phyloP scores from a whole-genome alignment of 2,888 invertebrate species.

The Leptarthrus brevirostris region DNA sequence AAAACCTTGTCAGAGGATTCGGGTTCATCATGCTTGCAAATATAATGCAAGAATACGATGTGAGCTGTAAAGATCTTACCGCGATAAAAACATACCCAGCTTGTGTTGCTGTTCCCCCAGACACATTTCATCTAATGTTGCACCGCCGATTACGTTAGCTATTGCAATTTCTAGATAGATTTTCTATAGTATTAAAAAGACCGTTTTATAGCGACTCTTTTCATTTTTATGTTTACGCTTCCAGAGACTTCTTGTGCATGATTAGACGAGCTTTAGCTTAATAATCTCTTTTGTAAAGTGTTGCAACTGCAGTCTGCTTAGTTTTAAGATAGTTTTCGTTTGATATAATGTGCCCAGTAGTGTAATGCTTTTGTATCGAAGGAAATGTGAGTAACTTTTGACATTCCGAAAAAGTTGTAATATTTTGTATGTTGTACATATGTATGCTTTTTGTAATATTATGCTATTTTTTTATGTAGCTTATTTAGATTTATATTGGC shows the following conservation, averaged over 20 bases:
- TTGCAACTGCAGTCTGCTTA: neutral
- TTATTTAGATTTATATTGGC: neutral
- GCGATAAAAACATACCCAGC: constrained; percentile 73
- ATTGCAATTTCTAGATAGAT: neutral
- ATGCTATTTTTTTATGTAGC: neutral
- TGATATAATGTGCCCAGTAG: neutral
- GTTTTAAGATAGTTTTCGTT: too few species aligned
- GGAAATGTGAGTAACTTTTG: neutral
- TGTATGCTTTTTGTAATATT: constrained; percentile 9
- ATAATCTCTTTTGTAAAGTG: neutral
- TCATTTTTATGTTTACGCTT: constrained; percentile 20
- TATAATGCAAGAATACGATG: constrained; percentile 76
- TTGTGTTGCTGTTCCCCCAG: constrained; percentile 78
- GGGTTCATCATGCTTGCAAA: constrained; percentile 77
- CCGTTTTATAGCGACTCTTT: constrained; percentile 7
- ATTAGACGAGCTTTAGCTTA: neutral
- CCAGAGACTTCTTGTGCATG: constrained; percentile 17
- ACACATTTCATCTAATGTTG: constrained; percentile 74
- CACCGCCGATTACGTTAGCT: constrained; percentile 65
- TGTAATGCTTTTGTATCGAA: neutral
- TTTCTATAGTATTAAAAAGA: constrained; percentile 37
- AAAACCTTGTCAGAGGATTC: constrained; percentile 79
- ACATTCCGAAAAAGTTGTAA: constrained; percentile 46
- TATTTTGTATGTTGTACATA: constrained; percentile 54
- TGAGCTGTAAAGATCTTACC: constrained; percentile 70